phyloP scores from a whole-genome alignment of 2,113 vertebrate genomes.

The Laterallus jamaicensis region DNA sequence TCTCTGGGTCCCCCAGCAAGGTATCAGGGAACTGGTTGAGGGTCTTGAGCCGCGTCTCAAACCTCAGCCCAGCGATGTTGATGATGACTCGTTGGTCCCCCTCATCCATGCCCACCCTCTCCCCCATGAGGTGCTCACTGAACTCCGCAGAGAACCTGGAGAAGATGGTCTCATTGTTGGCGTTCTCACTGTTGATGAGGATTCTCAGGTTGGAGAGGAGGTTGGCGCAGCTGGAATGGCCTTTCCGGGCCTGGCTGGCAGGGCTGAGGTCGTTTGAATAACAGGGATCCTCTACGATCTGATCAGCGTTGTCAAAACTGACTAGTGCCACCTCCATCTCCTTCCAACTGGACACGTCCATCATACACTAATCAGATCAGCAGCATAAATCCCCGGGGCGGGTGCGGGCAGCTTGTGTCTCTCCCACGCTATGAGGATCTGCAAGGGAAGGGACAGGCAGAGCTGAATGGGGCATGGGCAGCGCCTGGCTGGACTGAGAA shows the following conservation, averaged over 20 bases:
- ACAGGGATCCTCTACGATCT: constrained; percentile 82
- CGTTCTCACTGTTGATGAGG: constrained; percentile 79
- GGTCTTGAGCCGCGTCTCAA: constrained; percentile 92
- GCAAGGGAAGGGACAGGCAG: constrained; percentile 22
- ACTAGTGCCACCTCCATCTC: constrained; percentile 93
- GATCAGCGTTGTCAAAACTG: constrained; percentile 85
- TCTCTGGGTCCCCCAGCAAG: constrained; percentile 87
- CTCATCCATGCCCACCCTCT: constrained; percentile 81
- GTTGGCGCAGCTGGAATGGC: constrained; percentile 77
- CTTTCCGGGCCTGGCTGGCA: constrained; percentile 55
- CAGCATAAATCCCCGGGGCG: constrained; percentile 48
- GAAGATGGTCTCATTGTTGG: constrained; percentile 84
- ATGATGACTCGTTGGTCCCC: constrained; percentile 92
- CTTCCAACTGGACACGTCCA: constrained; percentile 78
- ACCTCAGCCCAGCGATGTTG: constrained; percentile 93
- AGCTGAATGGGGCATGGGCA: background rate
- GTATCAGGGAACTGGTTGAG: constrained; percentile 93
- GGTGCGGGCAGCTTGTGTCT: background rate
- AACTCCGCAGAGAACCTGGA: constrained; percentile 83
- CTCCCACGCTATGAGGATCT: constrained; percentile 58
- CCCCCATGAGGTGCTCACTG: constrained; percentile 80
- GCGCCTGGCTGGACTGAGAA: background rate
- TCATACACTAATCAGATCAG: constrained; percentile 67
- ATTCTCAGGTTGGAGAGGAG: constrained; percentile 87
- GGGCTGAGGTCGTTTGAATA: constrained; percentile 74